Conservation (phyloP, 2,113 vertebrate species). For the Suncus etruscus region DNA sequence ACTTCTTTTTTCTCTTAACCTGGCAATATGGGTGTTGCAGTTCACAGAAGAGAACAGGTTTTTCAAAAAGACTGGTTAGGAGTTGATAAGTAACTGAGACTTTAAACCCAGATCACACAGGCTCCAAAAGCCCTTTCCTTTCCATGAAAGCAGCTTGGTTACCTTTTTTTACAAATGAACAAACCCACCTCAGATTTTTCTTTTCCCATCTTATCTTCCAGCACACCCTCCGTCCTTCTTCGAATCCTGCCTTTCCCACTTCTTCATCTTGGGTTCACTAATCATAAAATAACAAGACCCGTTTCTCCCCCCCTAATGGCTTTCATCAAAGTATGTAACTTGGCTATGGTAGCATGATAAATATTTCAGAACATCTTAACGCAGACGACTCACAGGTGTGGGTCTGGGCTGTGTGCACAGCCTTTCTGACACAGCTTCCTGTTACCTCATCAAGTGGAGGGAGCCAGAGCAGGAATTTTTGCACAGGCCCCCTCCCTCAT, state of each 20-base stretch:
- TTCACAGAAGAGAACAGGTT: no score
- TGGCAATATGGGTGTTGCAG: no score
- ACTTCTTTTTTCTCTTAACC: background rate
- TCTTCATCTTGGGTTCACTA: background rate
- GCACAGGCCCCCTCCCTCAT: background rate
- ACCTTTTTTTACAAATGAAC: conserved; percentile 42
- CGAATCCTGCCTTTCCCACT: background rate
- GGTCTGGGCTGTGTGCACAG: background rate
- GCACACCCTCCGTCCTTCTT: background rate
- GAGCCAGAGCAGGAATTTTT: background rate
- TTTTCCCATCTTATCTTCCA: conserved; percentile 13
- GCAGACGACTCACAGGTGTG: background rate
- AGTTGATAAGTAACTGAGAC: no score
- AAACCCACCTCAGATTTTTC: background rate
- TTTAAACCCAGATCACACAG: conserved; percentile 16
- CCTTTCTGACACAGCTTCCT: background rate
- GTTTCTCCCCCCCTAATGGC: conserved; percentile 43
- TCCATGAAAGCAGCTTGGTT: conserved; percentile 10
- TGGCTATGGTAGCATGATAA: conserved; percentile 26
- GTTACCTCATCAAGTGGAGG: background rate
- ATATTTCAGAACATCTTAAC: conserved; percentile 5
- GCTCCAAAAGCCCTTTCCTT: conserved; percentile 37
- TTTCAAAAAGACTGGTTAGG: no score
- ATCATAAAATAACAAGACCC: conserved; percentile 36
- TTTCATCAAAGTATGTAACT: background rate